Percentiles rank a stretch among this genome's conserved stretches.
These are phyloP conservation scores for Margarornis squamiger DNA, from an alignment of 2,797 vertebrate genomes.

Conservation along the genomic window DNA sequence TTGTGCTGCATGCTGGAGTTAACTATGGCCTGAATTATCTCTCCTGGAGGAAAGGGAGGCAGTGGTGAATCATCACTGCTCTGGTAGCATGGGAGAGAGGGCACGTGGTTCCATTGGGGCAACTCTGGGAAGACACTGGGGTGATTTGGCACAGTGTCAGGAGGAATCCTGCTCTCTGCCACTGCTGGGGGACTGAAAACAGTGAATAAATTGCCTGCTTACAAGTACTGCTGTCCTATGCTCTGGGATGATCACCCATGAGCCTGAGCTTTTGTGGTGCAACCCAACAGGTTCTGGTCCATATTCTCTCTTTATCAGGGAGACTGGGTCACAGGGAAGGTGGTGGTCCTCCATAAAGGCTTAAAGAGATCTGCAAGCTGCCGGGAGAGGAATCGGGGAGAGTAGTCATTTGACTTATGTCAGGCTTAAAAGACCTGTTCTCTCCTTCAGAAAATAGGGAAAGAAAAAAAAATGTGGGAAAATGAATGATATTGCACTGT, in stretches of 20 bases:
- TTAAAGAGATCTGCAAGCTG: not conserved
- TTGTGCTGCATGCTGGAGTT: not conserved
- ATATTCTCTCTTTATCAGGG: rapidly evolving
- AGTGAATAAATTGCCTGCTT: not conserved
- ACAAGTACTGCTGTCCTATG: not conserved
- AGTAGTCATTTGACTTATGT: not conserved
- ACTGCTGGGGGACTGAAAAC: rapidly evolving
- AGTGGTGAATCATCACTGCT: rapidly evolving
- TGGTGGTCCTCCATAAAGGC: not conserved
- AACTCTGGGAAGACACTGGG: not conserved
- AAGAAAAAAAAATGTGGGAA: rapidly evolving
- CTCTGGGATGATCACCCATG: rapidly evolving
- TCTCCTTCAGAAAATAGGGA: not conserved
- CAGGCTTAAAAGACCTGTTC: not conserved
- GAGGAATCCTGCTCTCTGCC: not conserved
- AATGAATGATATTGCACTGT: not conserved
- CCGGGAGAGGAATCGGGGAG: not conserved
- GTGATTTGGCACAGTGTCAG: not conserved
- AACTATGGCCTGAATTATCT: not conserved
- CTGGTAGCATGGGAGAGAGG: not conserved
- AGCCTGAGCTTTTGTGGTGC: rapidly evolving
- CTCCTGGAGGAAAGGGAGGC: not conserved
- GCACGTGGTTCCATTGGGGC: not conserved
- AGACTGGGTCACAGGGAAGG: not conserved
- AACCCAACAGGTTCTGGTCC: rapidly evolving